Evolutionary conservation across 2,888 invertebrate genomes (phyloP).

Genomic region (Dione juno): DNA sequence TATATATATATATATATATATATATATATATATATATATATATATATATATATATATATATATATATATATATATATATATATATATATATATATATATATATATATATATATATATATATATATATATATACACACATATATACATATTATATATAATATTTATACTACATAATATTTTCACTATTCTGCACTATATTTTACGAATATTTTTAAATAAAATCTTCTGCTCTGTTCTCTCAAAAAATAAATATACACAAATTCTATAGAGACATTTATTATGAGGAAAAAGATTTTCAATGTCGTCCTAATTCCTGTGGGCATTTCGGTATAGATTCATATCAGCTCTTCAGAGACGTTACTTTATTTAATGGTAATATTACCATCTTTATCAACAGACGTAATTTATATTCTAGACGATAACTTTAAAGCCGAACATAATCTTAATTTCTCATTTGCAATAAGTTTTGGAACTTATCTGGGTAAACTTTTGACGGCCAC

Average conservation of each 20-base stretch:
- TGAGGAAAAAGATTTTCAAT: not conserved
- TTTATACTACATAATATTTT: too few species aligned
- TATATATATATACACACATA: too few species aligned
- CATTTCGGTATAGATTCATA: constrained; percentile 10
- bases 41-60: too few species aligned
- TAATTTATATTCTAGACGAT: not conserved
- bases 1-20: not conserved
- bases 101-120: too few species aligned
- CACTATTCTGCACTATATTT: too few species aligned
- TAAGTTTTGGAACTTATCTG: constrained; percentile 11
- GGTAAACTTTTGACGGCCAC: constrained; percentile 7
- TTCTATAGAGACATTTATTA: not conserved
- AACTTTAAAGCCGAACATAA: not conserved
- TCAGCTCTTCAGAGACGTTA: not conserved
- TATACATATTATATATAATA: too few species aligned
- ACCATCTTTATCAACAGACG: not conserved
- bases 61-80: too few species aligned
- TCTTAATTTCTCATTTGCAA: constrained; percentile 12
- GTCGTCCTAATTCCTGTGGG: constrained; percentile 2
- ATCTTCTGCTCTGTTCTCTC: too few species aligned
- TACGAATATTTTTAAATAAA: not conserved
- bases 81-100: too few species aligned
- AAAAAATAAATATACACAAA: not conserved
- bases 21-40: too few species aligned
- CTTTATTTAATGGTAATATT: constrained; percentile 1